phyloP scores from a whole-genome alignment of 2,888 invertebrate genomes.

The Cyaniris semiargus region DNA sequence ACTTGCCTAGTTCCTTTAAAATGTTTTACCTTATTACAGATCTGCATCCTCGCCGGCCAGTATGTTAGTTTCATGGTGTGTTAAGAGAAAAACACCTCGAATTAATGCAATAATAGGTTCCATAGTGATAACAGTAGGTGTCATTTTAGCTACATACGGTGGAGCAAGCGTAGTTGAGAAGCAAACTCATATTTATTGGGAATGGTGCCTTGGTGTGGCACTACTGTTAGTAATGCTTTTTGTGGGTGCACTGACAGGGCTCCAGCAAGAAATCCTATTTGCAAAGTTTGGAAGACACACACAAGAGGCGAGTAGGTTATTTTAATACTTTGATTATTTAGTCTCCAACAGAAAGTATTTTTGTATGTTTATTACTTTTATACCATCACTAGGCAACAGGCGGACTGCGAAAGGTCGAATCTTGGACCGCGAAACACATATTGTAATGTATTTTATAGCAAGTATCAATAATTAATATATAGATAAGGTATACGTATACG shows the following conservation, averaged over 20 bases:
- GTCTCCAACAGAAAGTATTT: too few relatives aligned
- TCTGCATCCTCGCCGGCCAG: slow-evolving; percentile 73
- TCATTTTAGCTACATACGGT: slow-evolving; percentile 67
- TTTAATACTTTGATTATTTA: too few relatives aligned
- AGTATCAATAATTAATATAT: too few relatives aligned
- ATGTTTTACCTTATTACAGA: slow-evolving; percentile 48
- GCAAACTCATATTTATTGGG: slow-evolving; percentile 56
- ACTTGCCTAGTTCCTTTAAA: not conserved
- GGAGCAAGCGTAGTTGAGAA: slow-evolving; percentile 61
- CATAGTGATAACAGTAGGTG: slow-evolving; percentile 63
- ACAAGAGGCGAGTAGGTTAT: slow-evolving; percentile 61
- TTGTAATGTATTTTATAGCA: too few relatives aligned
- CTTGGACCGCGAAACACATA: too few relatives aligned
- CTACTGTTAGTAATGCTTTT: slow-evolving; percentile 62
- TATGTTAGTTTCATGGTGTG: slow-evolving; percentile 67
- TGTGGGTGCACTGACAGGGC: slow-evolving; percentile 68
- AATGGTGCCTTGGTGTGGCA: slow-evolving; percentile 67
- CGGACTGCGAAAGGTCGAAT: too few relatives aligned
- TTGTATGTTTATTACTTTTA: too few relatives aligned
- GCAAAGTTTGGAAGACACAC: slow-evolving; percentile 71
- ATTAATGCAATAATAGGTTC: slow-evolving; percentile 62
- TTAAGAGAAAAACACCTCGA: slow-evolving; percentile 60
- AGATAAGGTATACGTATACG: too few relatives aligned
- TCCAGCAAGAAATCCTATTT: slow-evolving; percentile 70
- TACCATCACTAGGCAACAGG: too few relatives aligned